A percentile compares a stretch with the other conserved stretches of the same genome.
Evolutionary conservation across 2,113 vertebrate species (phyloP).

Genomic region (Bostrychus sinensis): DNA sequence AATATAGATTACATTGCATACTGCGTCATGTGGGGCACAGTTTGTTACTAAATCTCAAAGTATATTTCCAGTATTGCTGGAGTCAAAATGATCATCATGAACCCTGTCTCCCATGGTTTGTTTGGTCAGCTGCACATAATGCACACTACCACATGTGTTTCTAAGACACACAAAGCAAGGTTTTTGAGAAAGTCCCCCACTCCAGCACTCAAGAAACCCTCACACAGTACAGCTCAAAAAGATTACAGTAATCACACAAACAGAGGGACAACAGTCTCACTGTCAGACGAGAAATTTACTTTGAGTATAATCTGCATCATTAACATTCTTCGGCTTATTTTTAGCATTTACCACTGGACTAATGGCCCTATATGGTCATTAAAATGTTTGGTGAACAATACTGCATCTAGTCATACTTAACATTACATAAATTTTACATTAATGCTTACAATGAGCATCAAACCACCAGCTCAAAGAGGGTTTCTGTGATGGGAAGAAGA

Average conservation of each 20-base stretch:
- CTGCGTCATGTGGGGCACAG: not conserved
- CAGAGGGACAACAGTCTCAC: slow-evolving; percentile 67
- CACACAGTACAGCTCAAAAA: slow-evolving; percentile 35
- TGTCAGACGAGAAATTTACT: slow-evolving; percentile 40
- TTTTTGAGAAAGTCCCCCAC: no score
- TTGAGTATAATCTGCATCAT: slow-evolving; percentile 71
- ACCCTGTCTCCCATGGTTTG: slow-evolving; percentile 38
- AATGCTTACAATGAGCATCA: slow-evolving; percentile 84
- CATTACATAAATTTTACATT: not conserved
- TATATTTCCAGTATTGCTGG: no score
- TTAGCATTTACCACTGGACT: slow-evolving; percentile 26
- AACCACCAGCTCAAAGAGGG: slow-evolving; percentile 95
- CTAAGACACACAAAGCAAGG: slow-evolving; percentile 22
- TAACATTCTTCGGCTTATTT: slow-evolving; percentile 78
- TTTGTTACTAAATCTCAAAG: not conserved
- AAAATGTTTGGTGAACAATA: not conserved
- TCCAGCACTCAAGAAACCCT: not conserved
- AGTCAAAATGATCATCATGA: slow-evolving; percentile 9
- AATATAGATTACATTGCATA: not conserved
- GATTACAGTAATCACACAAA: slow-evolving; percentile 77
- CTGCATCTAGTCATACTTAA: not conserved
- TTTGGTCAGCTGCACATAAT: slow-evolving; percentile 71
- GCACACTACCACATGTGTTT: slow-evolving; percentile 33
- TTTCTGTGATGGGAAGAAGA: slow-evolving; percentile 95
- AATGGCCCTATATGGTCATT: slow-evolving; percentile 7